phyloP scores from a whole-genome alignment of 2,888 invertebrate genomes.

The Hydropsyche betteni region DNA sequence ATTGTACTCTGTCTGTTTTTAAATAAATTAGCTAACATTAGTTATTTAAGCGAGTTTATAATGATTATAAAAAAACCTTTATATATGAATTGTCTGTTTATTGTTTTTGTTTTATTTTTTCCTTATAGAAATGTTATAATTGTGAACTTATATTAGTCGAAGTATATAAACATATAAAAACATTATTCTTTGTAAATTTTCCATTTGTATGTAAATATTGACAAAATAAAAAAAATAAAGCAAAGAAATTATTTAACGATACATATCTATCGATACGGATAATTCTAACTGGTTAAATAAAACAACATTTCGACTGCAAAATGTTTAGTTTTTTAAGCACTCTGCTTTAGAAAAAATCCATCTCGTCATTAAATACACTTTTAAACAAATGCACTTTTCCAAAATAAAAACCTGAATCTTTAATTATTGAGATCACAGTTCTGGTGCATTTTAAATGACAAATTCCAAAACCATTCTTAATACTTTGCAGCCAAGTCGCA shows the following conservation, averaged over 20 bases:
- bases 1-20: slow-evolving; percentile 24
- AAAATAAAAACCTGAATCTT: no score
- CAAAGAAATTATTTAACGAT: slow-evolving; percentile 24
- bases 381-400: no score
- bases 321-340: slow-evolving; percentile 11
- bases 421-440: no score
- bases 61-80: slow-evolving; percentile 31
- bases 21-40: slow-evolving; percentile 47
- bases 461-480: no score
- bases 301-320: slow-evolving; percentile 25
- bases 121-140: slow-evolving; percentile 49
- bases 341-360: not conserved
- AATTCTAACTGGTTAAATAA: slow-evolving; percentile 10
- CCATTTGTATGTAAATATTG: slow-evolving; percentile 48
- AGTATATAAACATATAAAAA: slow-evolving; percentile 39
- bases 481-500: no score
- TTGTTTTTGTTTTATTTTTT: slow-evolving; percentile 48
- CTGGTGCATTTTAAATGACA: no score
- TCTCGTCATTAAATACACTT: no score
- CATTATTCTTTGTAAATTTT: slow-evolving; percentile 39
- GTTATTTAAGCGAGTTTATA: slow-evolving; percentile 50
- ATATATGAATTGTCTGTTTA: slow-evolving; percentile 43
- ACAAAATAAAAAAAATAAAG: slow-evolving; percentile 19
- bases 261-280: slow-evolving; percentile 28
- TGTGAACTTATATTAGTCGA: slow-evolving; percentile 47